Conservation (phyloP, 2,797 vertebrate genomes). For the Lacerta viridis region DNA sequence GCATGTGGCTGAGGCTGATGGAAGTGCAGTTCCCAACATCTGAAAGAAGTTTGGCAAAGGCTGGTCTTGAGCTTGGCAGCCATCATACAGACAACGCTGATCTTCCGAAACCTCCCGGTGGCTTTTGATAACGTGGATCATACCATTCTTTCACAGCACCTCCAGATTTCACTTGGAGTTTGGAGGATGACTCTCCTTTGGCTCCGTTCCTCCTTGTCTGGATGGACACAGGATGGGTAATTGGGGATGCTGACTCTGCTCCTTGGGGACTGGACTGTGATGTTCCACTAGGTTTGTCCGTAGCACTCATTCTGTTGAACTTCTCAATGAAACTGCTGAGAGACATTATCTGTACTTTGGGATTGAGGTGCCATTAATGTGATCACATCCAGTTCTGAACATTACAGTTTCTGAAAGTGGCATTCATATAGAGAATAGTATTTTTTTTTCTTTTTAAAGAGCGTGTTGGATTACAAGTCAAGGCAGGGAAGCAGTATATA, state of each 20-base stretch:
- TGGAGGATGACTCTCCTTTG: neutral
- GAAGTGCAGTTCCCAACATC: no score
- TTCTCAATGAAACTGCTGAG: no score
- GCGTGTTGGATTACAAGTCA: no score
- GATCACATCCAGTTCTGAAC: neutral
- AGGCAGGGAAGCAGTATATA: no score
- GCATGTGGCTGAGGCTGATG: no score
- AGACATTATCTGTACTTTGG: no score
- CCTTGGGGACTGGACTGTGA: neutral
- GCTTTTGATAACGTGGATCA: neutral
- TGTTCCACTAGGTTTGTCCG: neutral
- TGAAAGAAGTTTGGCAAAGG: no score
- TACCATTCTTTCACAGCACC: neutral
- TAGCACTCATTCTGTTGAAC: neutral
- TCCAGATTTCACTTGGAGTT: neutral
- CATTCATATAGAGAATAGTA: neutral
- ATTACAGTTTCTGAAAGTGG: neutral
- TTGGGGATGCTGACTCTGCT: neutral
- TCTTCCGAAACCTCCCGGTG: neutral
- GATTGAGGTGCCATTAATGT: no score
- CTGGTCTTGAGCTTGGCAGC: neutral
- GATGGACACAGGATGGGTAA: neutral
- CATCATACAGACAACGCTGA: neutral
- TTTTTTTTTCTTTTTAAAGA: no score
- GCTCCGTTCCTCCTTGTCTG: no score